Evolutionary conservation across 37 sponge, comb jelly and placozoan species (phyloP).

Genomic region (Cliona cf. orientalis): DNA sequence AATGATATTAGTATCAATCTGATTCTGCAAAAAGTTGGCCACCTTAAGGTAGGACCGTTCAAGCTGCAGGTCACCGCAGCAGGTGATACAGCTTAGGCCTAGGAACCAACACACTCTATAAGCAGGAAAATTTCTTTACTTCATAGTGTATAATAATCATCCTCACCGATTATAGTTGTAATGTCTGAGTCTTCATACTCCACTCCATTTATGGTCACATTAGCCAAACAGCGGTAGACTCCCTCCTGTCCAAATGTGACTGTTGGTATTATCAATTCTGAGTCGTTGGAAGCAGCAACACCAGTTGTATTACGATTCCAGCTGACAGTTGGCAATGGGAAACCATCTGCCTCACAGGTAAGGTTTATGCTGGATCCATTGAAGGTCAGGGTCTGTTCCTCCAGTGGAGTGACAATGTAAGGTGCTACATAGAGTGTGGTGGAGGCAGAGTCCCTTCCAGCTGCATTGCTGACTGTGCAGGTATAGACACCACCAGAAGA

Average conservation of each 20-base stretch:
- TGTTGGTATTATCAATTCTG: not conserved
- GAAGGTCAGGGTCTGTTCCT: not conserved
- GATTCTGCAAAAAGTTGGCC: no score
- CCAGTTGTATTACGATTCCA: constrained; percentile 11
- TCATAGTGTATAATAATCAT: not conserved
- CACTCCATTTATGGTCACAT: not conserved
- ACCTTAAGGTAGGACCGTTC: no score
- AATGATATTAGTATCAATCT: no score
- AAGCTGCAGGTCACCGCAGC: no score
- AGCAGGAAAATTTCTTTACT: not conserved
- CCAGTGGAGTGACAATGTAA: constrained; percentile 19
- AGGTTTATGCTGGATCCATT: constrained; percentile 19
- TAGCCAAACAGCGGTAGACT: constrained; percentile 8
- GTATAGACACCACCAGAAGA: constrained; percentile 64
- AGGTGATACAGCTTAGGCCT: no score
- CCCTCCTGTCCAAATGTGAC: constrained; percentile 42
- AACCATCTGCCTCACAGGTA: constrained; percentile 46
- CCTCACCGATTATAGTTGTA: constrained; percentile 1
- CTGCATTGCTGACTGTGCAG: constrained; percentile 55
- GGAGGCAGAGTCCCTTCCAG: constrained; percentile 33
- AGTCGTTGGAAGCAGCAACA: not conserved
- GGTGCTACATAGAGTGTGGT: constrained; percentile 31
- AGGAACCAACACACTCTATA: not conserved
- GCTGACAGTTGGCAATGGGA: constrained; percentile 39
- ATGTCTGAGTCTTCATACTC: not conserved